phyloP scores from a whole-genome alignment of 2,113 vertebrate genomes.

The Atractosteus spatula region DNA sequence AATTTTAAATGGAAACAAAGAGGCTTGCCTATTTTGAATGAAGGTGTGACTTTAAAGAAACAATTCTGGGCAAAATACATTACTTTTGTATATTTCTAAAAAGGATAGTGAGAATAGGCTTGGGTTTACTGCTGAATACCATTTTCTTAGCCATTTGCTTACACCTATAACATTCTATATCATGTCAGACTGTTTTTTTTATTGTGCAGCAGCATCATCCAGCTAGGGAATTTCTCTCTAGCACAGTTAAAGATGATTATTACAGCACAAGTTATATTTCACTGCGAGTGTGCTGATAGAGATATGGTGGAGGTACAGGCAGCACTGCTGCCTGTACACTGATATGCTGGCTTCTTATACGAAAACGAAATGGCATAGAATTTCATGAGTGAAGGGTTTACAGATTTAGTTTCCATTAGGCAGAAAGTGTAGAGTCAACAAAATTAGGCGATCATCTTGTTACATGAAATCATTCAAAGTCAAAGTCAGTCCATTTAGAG shows the following conservation, averaged over 20 bases:
- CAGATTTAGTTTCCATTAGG: constrained; percentile 34
- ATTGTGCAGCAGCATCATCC: constrained; percentile 64
- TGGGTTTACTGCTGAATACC: constrained; percentile 15
- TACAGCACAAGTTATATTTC: constrained; percentile 47
- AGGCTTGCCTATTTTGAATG: constrained; percentile 61
- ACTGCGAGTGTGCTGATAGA: constrained; percentile 23
- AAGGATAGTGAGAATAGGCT: constrained; percentile 63
- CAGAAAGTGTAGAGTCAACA: constrained; percentile 17
- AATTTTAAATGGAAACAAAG: constrained; percentile 54
- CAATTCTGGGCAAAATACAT: too few relatives aligned
- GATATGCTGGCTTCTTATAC: not conserved
- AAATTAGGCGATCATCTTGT: constrained; percentile 25
- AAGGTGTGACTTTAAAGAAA: constrained; percentile 29
- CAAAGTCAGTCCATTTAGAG: constrained; percentile 18
- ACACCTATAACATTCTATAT: constrained; percentile 49
- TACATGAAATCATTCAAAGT: constrained; percentile 25
- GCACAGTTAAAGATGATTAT: constrained; percentile 73
- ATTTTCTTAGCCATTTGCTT: constrained; percentile 64
- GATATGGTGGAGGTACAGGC: constrained; percentile 13
- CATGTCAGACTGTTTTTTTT: constrained; percentile 58
- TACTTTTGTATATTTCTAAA: constrained; percentile 61
- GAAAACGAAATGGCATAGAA: constrained; percentile 22
- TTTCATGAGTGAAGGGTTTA: not conserved
- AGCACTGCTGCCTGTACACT: constrained; percentile 3
- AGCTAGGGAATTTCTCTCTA: constrained; percentile 67